A percentile compares a stretch with the other conserved stretches of the same genome.
phyloP scores from a whole-genome alignment of 2,797 vertebrate species.

The Phoeniculus purpureus region DNA sequence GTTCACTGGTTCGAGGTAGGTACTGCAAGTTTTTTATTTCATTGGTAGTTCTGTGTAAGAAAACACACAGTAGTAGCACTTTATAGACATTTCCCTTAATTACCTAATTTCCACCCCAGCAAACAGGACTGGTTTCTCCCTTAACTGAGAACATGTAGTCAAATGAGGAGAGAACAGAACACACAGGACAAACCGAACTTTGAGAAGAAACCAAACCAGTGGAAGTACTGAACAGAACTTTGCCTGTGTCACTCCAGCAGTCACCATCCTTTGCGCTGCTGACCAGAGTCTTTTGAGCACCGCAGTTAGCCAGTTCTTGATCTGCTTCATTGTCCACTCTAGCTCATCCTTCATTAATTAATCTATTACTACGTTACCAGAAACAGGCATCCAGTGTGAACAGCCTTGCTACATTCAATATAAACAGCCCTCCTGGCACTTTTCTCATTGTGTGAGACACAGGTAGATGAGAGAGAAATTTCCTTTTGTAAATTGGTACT shows the following conservation, averaged over 20 bases:
- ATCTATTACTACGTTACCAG: not conserved
- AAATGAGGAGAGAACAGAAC: not conserved
- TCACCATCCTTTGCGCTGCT: not conserved
- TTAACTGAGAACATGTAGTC: not conserved
- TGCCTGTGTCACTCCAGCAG: not conserved
- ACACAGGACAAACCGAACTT: not conserved
- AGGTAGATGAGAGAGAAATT: not conserved
- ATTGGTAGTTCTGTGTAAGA: slow-evolving; percentile 91
- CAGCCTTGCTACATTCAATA: not conserved
- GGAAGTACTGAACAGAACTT: too few relatives aligned
- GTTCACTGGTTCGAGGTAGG: slow-evolving; percentile 95
- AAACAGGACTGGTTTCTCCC: not conserved
- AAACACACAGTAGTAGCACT: not conserved
- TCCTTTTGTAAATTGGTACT: not conserved
- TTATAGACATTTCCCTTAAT: not conserved
- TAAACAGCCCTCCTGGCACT: not conserved
- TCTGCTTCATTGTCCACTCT: not conserved
- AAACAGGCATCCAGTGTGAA: not conserved
- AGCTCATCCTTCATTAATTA: not conserved
- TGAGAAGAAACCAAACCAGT: not conserved
- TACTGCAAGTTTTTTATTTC: slow-evolving; percentile 99
- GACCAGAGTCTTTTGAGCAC: not conserved
- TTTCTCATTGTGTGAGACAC: not conserved
- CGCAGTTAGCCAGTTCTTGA: not conserved
- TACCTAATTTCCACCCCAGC: not conserved